Base-by-base conservation (phyloP, 2,113 vertebrate genomes). In the Meles meles region DNA sequence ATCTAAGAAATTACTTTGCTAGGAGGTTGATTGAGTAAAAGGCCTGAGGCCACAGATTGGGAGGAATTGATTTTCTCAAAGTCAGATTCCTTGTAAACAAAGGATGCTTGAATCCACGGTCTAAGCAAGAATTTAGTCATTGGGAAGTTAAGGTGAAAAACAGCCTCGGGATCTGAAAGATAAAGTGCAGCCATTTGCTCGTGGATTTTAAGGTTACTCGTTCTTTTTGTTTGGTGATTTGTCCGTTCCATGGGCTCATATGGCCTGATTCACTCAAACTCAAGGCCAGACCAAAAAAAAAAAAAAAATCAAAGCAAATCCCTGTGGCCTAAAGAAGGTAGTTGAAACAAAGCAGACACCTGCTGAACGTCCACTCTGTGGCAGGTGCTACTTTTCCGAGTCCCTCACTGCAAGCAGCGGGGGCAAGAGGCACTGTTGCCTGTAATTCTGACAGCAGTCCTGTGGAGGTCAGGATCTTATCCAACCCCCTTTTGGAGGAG, bases 31-130 rank as follows among this genome's bases (percentile, higher is more conserved):
- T 25, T 74, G 69, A 92, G 49, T 42, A 72, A 96, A 98, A 96
- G 81, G 47, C 83, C 80, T 3, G 7, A 63, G 92, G 94, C 88
- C 87, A 81, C 59, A 85, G 87, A 92, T 89, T 49, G 69, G 39
- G 57, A 90, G 15, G 81, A 79, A 97, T 90, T 95, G 94, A 96
- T 96, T 98, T 97, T 98, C 88, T 81, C 29, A 77, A 96, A 97
- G 93, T 80, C 90, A 84, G 95, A 97, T 92, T 52, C 37, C 80
- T 92, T 72, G 11, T 95, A 96, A 97, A 96, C 92, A 97, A 97
- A 97, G 84, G 72, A 65, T 61, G 84, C 77, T 79, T 88, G 90
- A 96, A 39, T 84, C n/a, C 63, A 84, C 76, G 25, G 84, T 83
- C 87, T 81, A 93, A 96, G 96, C 65, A 92, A 71, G 71, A 88